Base-by-base conservation (phyloP, 2,797 vertebrate genomes). In the Toxotes lorentzi region DNA sequence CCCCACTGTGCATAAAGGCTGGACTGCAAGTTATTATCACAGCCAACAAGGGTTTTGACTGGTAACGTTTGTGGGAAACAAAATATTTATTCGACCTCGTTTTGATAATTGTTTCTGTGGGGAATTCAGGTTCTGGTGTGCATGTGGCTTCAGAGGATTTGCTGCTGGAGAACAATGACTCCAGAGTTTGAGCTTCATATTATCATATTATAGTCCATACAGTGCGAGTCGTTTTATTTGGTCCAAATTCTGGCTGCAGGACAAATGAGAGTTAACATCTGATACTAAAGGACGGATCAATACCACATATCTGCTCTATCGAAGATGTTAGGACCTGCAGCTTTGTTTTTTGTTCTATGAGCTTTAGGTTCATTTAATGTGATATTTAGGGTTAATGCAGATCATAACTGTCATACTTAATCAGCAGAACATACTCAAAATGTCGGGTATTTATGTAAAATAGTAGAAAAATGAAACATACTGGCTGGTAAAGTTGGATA, bases 1-100 rank as follows among this genome's bases (percentile, higher is more conserved):
- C 71, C 79, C 21, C 64, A 10, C 70, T 64, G 69, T 43, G 86
- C 78, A 82, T 71, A 27, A 41, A 88, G 53, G 74, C 75, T 68
- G 70, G 38, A 76, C 78, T 67, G 83, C 60, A 19, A 81, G 9
- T 79, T 62, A 48, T 58, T 53, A 71, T 83, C 67, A 5, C 85
- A 61, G 73, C 48, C 61, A 34, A 35, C 48, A 32, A 27, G 64
- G 40, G 23, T 24, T 79, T 57, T 61, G 30, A 48, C 54, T 73
- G 50, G 70, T 71, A 66, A 45, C 8, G 50, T 76, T 73, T 66
- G 62, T 24, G 41, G 32, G 53, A 56, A 69, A 71, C 30, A 45
- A 9, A 73, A 34, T 58, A 40, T 73, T 70, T 54, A 63, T 57
- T 58, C 61, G 51, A 32, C 23, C 53, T 30, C 13, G 7, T 62